Conservation (phyloP, 2,113 vertebrate species). For the Cardinalis cardinalis region DNA sequence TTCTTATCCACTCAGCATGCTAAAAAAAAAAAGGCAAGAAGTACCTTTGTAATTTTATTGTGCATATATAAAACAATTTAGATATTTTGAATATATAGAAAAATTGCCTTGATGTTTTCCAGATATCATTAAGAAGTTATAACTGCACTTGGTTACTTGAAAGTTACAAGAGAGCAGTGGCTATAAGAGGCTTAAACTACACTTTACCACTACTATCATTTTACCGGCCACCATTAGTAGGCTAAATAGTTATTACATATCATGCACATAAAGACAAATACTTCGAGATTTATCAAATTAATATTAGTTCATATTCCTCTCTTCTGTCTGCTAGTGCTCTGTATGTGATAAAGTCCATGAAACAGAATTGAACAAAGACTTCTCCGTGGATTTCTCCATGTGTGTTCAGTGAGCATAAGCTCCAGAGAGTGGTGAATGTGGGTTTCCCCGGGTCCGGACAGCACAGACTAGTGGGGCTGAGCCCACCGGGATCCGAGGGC, state of each 20-base stretch:
- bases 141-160: background rate
- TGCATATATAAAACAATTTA: background rate
- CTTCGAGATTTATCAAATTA: background rate
- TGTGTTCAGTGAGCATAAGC: background rate
- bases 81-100: background rate
- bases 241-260: background rate
- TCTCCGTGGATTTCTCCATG: background rate
- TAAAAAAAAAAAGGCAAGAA: background rate
- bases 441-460: background rate
- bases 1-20: background rate
- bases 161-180: background rate
- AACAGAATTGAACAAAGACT: background rate
- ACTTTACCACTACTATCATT: background rate
- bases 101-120: background rate
- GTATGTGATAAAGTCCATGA: background rate
- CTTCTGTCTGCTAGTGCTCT: background rate
- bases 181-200: background rate
- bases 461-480: background rate
- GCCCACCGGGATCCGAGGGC: background rate
- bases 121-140: background rate
- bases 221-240: background rate
- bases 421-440: fast-evolving
- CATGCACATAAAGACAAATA: background rate
- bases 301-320: background rate
- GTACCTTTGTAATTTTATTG: background rate